phyloP scores from a whole-genome alignment of 2,797 vertebrate genomes.

The Glyptemys insculpta region DNA sequence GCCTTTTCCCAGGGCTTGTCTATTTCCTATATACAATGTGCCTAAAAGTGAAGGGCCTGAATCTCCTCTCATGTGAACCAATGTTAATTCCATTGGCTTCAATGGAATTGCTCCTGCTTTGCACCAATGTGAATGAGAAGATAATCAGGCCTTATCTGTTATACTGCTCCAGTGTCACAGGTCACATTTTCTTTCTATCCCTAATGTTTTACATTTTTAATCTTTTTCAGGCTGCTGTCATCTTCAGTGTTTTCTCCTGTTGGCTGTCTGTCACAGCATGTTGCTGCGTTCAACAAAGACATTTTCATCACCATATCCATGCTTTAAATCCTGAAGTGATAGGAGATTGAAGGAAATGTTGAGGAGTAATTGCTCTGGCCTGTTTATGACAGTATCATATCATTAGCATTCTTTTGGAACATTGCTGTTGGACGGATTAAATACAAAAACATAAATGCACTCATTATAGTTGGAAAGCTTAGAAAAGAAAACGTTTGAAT shows the following conservation, averaged over 20 bases:
- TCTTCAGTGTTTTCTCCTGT: slow-evolving; percentile 33
- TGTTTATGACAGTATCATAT: slow-evolving; percentile 36
- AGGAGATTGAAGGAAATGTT: slow-evolving; percentile 38
- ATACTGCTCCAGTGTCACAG: slow-evolving; percentile 17
- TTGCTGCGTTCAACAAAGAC: slow-evolving; percentile 53
- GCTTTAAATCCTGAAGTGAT: slow-evolving; percentile 36
- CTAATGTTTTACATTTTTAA: slow-evolving; percentile 28
- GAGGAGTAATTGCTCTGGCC: slow-evolving; percentile 62
- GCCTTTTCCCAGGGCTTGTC: accelerated
- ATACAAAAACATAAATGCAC: background rate
- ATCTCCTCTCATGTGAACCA: background rate
- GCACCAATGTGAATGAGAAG: background rate
- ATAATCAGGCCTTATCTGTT: background rate
- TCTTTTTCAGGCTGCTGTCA: slow-evolving; percentile 42
- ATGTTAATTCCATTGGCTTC: background rate
- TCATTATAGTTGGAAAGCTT: background rate
- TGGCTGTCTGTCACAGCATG: slow-evolving; percentile 43
- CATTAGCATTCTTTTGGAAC: background rate
- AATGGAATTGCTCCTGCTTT: background rate
- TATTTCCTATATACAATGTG: background rate
- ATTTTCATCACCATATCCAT: slow-evolving; percentile 51
- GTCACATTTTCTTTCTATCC: slow-evolving; percentile 15
- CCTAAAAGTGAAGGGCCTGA: background rate
- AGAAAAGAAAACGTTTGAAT: background rate
- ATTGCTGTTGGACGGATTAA: background rate